These are phyloP conservation scores for Chymomyza costata DNA, from an alignment of 1,140 invertebrate genomes.

Conservation along the genomic window DNA sequence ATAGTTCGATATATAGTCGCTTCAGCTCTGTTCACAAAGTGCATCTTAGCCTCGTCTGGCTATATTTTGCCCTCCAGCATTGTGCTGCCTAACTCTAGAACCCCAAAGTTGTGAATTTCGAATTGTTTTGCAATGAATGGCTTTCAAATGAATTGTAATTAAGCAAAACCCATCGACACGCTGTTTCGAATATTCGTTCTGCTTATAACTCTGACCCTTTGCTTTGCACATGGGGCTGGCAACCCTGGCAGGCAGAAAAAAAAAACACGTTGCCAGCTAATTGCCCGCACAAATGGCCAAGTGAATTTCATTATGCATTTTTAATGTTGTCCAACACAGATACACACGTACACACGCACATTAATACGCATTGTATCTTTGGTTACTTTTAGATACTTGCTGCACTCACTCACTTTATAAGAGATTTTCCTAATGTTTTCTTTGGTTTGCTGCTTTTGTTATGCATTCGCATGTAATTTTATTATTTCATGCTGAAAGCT, in stretches of 20 bases:
- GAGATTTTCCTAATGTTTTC: conserved; percentile 16
- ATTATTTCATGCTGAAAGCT: conserved; percentile 23
- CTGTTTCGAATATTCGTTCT: conserved; percentile 21
- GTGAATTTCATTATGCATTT: conserved; percentile 59
- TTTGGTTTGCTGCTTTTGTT: conserved; percentile 12
- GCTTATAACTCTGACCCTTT: too few relatives aligned
- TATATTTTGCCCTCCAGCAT: too few relatives aligned
- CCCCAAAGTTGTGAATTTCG: conserved; percentile 5
- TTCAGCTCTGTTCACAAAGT: too few relatives aligned
- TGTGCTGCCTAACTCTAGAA: too few relatives aligned
- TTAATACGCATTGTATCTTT: conserved; percentile 25
- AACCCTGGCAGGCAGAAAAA: conserved; percentile 23
- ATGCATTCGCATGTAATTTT: conserved; percentile 59
- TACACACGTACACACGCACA: too few relatives aligned
- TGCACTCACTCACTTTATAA: conserved; percentile 26
- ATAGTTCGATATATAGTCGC: too few relatives aligned
- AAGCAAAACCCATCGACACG: conserved; percentile 38
- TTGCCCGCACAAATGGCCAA: conserved; percentile 45
- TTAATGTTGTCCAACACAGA: too few relatives aligned
- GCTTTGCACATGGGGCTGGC: too few relatives aligned
- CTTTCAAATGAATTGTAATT: conserved; percentile 38
- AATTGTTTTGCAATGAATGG: conserved; percentile 27
- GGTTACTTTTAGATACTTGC: conserved; percentile 36
- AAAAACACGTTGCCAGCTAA: conserved; percentile 27
- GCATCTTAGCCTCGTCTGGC: too few relatives aligned